These are phyloP conservation scores for Cotesia typhae DNA, from an alignment of 1,140 invertebrate genomes.

Conservation along the genomic window DNA sequence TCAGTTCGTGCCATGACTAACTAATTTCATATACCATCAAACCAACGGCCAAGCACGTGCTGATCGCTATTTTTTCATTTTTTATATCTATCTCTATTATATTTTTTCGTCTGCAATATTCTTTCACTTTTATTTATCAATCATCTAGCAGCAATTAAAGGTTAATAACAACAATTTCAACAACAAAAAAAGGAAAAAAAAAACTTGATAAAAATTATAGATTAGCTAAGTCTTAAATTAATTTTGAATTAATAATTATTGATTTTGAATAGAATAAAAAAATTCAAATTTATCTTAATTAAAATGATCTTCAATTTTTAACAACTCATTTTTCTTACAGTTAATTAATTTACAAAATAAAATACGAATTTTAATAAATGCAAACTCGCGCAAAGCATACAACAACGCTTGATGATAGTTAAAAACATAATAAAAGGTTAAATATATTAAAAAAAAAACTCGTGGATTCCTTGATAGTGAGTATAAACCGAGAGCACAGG, in stretches of 20 bases:
- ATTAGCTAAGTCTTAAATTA: no score
- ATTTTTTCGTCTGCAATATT: slow-evolving; percentile 16
- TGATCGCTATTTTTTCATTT: not conserved
- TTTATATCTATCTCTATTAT: not conserved
- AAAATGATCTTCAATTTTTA: not conserved
- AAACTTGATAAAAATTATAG: no score
- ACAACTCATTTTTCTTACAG: not conserved
- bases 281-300: not conserved
- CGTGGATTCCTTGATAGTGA: not conserved
- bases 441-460: slow-evolving; percentile 23
- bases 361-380: no score
- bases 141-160: no score
- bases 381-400: no score
- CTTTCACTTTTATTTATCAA: slow-evolving; percentile 22
- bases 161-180: no score
- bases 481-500: slow-evolving; percentile 22
- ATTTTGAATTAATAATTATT: no score
- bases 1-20: slow-evolving; percentile 34
- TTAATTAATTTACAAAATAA: not conserved
- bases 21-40: slow-evolving; percentile 23
- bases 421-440: slow-evolving; percentile 10
- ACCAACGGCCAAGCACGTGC: slow-evolving; percentile 5
- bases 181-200: no score
- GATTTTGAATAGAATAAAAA: no score
- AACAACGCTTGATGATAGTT: no score